Percentiles rank a stretch among this genome's conserved stretches.
Conservation (phyloP, 2,113 vertebrate genomes). For the Syngnathoides biaculeatus region DNA sequence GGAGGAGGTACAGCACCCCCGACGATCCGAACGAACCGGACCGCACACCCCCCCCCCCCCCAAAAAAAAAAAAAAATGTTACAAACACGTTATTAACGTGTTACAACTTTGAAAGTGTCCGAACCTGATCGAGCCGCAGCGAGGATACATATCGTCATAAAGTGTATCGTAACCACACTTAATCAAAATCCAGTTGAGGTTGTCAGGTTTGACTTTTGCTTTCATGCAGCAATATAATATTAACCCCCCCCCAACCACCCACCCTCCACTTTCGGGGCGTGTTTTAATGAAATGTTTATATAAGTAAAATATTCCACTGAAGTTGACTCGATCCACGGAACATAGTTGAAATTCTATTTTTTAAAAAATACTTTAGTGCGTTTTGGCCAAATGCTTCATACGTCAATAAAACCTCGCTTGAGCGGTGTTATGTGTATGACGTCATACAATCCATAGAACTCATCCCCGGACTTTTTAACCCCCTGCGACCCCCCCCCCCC, state of each 20-base stretch:
- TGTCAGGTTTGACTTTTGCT: not conserved
- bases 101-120: not conserved
- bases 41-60: too few relatives aligned
- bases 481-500: too few relatives aligned
- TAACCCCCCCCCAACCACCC: too few relatives aligned
- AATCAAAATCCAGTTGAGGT: not conserved
- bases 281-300: not conserved
- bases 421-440: too few relatives aligned
- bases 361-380: not conserved
- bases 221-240: not conserved
- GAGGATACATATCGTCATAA: not conserved
- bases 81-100: too few relatives aligned
- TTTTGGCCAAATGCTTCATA: too few relatives aligned
- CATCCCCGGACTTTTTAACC: too few relatives aligned
- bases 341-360: not conserved
- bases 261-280: not conserved
- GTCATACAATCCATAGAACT: not conserved
- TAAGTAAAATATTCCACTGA: not conserved
- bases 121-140: not conserved
- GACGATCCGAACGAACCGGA: not conserved
- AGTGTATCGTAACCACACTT: too few relatives aligned
- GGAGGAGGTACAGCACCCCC: conserved; percentile 65
- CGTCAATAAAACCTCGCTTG: too few relatives aligned
- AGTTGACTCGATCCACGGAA: not conserved
- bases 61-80: too few relatives aligned